These are phyloP conservation scores for Gryllus longicercus DNA, from an alignment of 2,888 invertebrate species.

Conservation along the genomic window DNA sequence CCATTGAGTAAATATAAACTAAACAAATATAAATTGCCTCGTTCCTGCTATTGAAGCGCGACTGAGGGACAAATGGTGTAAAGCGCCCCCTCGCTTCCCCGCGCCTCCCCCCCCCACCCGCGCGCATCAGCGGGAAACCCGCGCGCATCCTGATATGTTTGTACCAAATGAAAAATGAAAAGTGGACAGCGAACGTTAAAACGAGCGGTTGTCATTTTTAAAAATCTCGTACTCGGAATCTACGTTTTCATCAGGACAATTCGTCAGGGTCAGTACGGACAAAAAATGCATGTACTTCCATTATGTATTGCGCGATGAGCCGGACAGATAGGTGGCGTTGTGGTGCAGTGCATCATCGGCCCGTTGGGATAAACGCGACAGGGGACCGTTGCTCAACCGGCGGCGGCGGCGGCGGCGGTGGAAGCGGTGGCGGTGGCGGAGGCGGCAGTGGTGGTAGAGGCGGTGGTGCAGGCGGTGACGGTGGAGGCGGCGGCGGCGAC, in stretches of 20 bases:
- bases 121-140: background rate
- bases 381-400: background rate
- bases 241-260: constrained; percentile 5
- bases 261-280: background rate
- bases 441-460: background rate
- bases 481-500: background rate
- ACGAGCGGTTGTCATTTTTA: background rate
- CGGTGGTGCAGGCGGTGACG: background rate
- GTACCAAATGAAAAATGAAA: constrained; percentile 2
- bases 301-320: background rate
- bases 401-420: background rate
- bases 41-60: constrained; percentile 9
- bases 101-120: background rate
- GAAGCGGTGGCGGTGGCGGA: background rate
- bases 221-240: background rate
- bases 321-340: constrained; percentile 4
- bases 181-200: background rate
- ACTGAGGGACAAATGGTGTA: constrained; percentile 6
- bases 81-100: background rate
- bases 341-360: background rate
- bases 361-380: background rate
- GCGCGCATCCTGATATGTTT: background rate
- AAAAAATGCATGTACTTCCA: constrained; percentile 10
- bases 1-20: constrained; percentile 5
- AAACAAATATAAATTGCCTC: constrained; percentile 17